Evolutionary conservation across 2,888 invertebrate genomes (phyloP), one percentile per base, ranked within the genome.

Genomic region (Scrobipalpa costella): DNA sequence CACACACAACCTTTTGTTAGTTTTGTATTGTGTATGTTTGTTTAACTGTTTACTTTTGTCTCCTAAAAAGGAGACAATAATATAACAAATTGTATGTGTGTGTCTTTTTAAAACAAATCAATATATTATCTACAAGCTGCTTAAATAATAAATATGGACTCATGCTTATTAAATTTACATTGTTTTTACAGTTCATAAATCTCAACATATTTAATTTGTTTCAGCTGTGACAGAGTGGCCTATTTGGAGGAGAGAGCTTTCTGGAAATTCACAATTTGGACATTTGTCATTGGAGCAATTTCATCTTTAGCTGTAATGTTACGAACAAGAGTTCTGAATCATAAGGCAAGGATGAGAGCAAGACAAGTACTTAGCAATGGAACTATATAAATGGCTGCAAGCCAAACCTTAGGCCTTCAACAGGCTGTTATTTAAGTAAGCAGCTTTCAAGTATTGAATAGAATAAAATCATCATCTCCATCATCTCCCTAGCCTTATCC

Each of bases 241-340:
- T 96, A 96, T 91, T 92, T 97, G 61, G 97, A 98, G 78, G 96
- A 97, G 80, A 93, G 94, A 67, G 93, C 95, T 64, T 98, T 96
- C 83, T 96, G 96, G 95, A 94, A 95, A 72, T 97, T 97, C 78
- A 95, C 96, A 77, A 93, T 94, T 61, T 93, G 94, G 76, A 94
- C 95, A 85, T 94, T 95, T 76, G 84, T 93, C 0, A 76, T 94
- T 38, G 94, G 95, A 0, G 77, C 95, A 0, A 79, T 93, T 19
- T 95, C 96, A 11, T 94, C 94, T 59, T 75, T 93, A 49, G 92
- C 94, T 65, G 95, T 95, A 0, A 93, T 93, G 81, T 81, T 94
- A 34, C 88, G 96, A 69, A 93, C 94, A 75, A 92, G 93, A 74
- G 93, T 94, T 21, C 84, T 96, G 7, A 95, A 95, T 77, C 92